Percentiles rank a stretch among this genome's conserved stretches.
These are phyloP conservation scores for Stratiolaelaps scimitus DNA, from an alignment of 1,140 invertebrate genomes.

Conservation along the genomic window DNA sequence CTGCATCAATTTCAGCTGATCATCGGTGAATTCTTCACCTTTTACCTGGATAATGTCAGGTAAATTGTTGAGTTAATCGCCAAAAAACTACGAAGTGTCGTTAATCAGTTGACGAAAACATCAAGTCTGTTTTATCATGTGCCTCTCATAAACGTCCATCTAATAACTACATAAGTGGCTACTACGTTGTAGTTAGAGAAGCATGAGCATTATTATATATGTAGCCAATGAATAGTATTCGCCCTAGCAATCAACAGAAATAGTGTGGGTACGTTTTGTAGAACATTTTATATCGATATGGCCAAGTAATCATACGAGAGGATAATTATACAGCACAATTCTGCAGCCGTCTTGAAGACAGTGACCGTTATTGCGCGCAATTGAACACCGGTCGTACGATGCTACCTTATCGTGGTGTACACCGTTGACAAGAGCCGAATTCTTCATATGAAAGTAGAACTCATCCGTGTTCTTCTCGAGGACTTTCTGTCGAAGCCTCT, in stretches of 20 bases:
- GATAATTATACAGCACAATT: background rate
- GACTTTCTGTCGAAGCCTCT: conserved; percentile 66
- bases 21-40: conserved; percentile 57
- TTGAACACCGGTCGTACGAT: background rate
- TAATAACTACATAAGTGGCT: too few relatives aligned
- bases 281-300: background rate
- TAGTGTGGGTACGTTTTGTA: too few relatives aligned
- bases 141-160: too few relatives aligned
- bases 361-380: background rate
- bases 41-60: conserved; percentile 51
- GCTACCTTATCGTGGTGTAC: conserved; percentile 49
- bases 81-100: too few relatives aligned
- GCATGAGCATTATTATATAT: too few relatives aligned
- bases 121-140: too few relatives aligned
- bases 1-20: conserved; percentile 71
- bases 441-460: conserved; percentile 96
- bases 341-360: background rate
- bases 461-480: conserved; percentile 93
- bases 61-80: too few relatives aligned
- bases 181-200: too few relatives aligned
- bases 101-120: too few relatives aligned
- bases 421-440: conserved; percentile 46
- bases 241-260: too few relatives aligned
- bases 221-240: too few relatives aligned
- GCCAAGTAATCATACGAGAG: background rate